These are phyloP conservation scores for Loxodonta africana DNA, from an alignment of 2,113 vertebrate species.

Conservation along the genomic window DNA sequence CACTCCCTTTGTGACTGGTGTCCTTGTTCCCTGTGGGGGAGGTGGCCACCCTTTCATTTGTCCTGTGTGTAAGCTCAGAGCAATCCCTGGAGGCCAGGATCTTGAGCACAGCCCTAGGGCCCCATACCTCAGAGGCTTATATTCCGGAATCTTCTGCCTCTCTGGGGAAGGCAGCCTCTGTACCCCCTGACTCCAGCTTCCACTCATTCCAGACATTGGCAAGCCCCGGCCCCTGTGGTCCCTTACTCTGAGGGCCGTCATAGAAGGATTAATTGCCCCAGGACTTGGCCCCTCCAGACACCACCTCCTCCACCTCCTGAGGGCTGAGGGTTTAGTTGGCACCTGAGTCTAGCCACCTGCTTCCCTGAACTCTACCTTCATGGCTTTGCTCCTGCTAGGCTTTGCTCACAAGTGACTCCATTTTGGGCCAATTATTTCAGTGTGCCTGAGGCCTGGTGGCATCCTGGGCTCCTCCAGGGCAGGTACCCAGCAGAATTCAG, in stretches of 20 bases:
- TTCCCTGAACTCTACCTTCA: background rate
- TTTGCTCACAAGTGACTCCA: background rate
- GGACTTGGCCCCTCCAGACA: background rate
- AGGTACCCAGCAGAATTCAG: background rate
- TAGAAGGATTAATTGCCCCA: background rate
- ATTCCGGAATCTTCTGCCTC: background rate
- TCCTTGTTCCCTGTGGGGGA: background rate
- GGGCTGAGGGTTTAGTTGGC: background rate
- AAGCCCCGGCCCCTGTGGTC: background rate
- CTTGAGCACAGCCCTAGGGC: background rate
- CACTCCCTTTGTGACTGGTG: background rate
- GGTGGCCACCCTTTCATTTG: background rate
- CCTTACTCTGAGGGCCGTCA: background rate
- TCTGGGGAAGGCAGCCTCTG: background rate
- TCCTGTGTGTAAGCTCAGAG: background rate
- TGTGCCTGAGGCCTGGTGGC: background rate
- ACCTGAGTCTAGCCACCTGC: background rate
- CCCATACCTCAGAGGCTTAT: background rate
- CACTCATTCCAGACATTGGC: background rate
- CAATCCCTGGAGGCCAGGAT: background rate
- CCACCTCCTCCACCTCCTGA: background rate
- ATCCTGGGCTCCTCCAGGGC: background rate
- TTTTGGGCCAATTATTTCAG: background rate
- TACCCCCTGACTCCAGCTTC: background rate
- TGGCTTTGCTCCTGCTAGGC: background rate